These are phyloP conservation scores for Chironomus riparius DNA, from an alignment of 2,888 invertebrate species.

Conservation along the genomic window DNA sequence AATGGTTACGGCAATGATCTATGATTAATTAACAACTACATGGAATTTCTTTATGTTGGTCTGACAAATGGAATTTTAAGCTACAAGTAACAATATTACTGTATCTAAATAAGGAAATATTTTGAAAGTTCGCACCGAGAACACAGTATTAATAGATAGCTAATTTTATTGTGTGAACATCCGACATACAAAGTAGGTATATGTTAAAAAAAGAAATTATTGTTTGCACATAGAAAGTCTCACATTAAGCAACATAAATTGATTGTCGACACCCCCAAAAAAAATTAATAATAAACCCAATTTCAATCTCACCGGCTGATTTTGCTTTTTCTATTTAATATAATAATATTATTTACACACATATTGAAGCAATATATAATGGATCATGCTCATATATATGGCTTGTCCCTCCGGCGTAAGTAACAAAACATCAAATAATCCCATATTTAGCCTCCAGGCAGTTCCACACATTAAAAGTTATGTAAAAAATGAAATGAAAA, in stretches of 20 bases:
- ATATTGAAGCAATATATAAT: no score
- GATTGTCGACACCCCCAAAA: constrained; percentile 7
- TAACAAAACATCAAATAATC: not conserved
- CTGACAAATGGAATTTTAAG: no score
- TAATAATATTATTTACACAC: no score
- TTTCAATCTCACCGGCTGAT: not conserved
- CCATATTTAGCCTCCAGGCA: not conserved
- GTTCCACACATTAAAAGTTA: not conserved
- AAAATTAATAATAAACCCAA: constrained; percentile 18
- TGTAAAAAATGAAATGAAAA: constrained; percentile 20
- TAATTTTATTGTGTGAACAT: not conserved
- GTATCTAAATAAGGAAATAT: no score
- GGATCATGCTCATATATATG: no score
- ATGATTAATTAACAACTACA: no score
- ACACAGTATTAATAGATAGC: no score
- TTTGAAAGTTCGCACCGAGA: no score
- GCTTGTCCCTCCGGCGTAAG: not conserved
- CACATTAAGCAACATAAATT: not conserved
- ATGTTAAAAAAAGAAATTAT: not conserved
- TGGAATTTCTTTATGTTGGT: no score
- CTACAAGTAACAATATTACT: no score
- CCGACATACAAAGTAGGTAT: not conserved
- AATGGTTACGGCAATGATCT: no score
- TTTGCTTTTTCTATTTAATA: no score
- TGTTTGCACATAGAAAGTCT: not conserved